Evolutionary conservation across 2,797 vertebrate species (phyloP), one percentile per base, ranked within the genome.

Genomic region (Peromyscus nudipes): DNA sequence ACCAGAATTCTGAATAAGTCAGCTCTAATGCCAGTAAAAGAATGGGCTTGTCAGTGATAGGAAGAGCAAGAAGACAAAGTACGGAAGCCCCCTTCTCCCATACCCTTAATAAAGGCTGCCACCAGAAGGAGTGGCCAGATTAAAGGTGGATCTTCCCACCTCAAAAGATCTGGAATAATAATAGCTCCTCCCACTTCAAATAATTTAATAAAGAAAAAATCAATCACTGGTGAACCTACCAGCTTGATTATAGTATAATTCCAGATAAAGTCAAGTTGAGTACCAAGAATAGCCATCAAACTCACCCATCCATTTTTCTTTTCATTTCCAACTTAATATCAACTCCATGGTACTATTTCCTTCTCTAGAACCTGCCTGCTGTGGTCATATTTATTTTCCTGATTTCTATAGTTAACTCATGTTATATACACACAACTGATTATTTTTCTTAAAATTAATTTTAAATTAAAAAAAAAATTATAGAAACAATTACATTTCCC

Each of bases 1-100:
- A 40, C n/a, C 80, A 82, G 80, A 82, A 60, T 60, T 23, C 6
- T 27, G 7, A 60, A 5, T 25, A 40, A 60, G 23, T 16, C 12
- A 60, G n/a, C 1, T 27, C 23, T 82, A 60, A 82, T 82, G 21
- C 23, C n/a, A 40, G 65, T 16, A 37, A 27, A 82, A 6, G 12
- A 82, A 9, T 60, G 23, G n/a, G 8, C n/a, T 40, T 60, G 3
- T 12, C 12, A 37, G 21, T 57, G 31, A 25, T 10, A 23, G 31
- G 1, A 5, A 4, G 13, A 14, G 1, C 23, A 60, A 40, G 5
- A 2, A 57, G 11, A 23, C n/a, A 60, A 60, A 4, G 12, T 40
- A 21, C 3, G 40, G 37, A 82, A 40, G n/a, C 57, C 27, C 40
- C 55, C n/a, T 81, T 57, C 79, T 23, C 6, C 13, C 5, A 69